These are phyloP conservation scores for Temnothorax curvispinosus DNA, from an alignment of 1,140 invertebrate genomes.

Conservation along the genomic window DNA sequence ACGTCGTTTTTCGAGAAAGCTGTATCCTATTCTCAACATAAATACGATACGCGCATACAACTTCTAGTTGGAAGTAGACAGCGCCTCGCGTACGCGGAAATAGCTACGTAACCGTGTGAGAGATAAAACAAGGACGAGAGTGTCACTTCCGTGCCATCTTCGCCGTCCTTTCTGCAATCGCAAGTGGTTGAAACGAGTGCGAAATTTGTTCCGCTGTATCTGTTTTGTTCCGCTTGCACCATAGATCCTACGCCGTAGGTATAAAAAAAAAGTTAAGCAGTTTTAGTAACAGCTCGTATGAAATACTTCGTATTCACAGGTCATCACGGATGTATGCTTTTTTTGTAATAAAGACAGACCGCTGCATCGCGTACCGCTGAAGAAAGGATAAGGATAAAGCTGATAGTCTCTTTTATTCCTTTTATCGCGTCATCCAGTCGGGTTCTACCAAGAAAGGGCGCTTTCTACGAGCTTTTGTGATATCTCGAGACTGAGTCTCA, in stretches of 20 bases:
- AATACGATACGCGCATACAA: conserved; percentile 67
- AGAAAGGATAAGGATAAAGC: conserved; percentile 30
- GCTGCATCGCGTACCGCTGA: conserved; percentile 13
- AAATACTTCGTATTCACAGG: conserved; percentile 28
- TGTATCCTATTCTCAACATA: conserved; percentile 58
- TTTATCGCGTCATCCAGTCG: conserved; percentile 51
- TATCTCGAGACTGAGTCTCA: conserved; percentile 26
- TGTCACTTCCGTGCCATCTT: conserved; percentile 58
- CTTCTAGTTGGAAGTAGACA: conserved; percentile 61
- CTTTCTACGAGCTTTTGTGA: conserved; percentile 35
- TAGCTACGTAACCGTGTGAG: conserved; percentile 59
- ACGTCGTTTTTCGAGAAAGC: conserved; percentile 59
- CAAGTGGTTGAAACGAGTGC: conserved; percentile 26
- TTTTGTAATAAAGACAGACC: conserved; percentile 30
- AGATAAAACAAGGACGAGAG: conserved; percentile 57
- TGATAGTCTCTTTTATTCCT: conserved; percentile 51
- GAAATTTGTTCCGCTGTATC: conserved; percentile 33
- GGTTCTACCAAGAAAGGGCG: conserved; percentile 23
- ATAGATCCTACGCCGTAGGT: background rate
- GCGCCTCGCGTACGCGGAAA: conserved; percentile 58
- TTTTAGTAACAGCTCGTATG: conserved; percentile 3
- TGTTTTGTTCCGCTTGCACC: conserved; percentile 29
- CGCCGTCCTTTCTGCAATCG: conserved; percentile 37
- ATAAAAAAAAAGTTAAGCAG: background rate
- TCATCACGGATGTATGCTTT: background rate